Percentiles rank a stretch among this genome's conserved stretches.
phyloP scores from a whole-genome alignment of 2,888 invertebrate species.

The Tigriopus californicus region DNA sequence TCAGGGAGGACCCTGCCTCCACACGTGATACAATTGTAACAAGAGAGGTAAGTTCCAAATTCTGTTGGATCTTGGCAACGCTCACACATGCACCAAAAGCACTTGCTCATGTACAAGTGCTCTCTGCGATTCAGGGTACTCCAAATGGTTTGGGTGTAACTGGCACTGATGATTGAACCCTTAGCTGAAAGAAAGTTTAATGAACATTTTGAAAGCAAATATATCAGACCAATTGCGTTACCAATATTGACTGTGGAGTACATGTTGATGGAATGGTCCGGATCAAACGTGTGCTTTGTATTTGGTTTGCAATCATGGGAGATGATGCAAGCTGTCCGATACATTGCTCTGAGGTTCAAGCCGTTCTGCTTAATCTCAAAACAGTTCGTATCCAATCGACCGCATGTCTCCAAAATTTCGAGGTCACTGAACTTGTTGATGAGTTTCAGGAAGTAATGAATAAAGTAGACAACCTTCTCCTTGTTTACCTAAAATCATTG shows the following conservation, averaged over 20 bases:
- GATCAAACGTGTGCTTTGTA: slow-evolving; percentile 41
- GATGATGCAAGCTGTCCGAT: slow-evolving; percentile 44
- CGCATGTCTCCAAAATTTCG: slow-evolving; percentile 14
- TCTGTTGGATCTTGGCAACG: slow-evolving; percentile 44
- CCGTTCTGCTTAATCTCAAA: slow-evolving; percentile 20
- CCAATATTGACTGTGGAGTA: slow-evolving; percentile 39
- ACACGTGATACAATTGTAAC: slow-evolving; percentile 16
- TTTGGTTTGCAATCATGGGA: slow-evolving; percentile 52
- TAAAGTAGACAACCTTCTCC: slow-evolving; percentile 15
- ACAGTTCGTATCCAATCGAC: slow-evolving; percentile 15
- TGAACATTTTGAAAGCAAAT: too few species aligned
- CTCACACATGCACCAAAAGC: slow-evolving; percentile 44
- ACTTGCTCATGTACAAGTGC: slow-evolving; percentile 43
- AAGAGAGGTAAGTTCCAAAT: slow-evolving; percentile 19
- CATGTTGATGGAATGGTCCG: slow-evolving; percentile 37
- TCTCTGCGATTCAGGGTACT: slow-evolving; percentile 42
- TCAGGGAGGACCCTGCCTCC: background rate
- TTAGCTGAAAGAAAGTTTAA: background rate
- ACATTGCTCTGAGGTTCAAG: slow-evolving; percentile 41
- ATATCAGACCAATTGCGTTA: background rate
- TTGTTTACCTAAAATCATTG: slow-evolving; percentile 11
- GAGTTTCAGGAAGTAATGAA: slow-evolving; percentile 10
- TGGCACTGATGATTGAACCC: slow-evolving; percentile 43
- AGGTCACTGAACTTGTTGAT: slow-evolving; percentile 12
- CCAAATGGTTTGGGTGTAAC: slow-evolving; percentile 47